Conservation (phyloP, 1,140 invertebrate species). For the Hypsibius dujardini region DNA sequence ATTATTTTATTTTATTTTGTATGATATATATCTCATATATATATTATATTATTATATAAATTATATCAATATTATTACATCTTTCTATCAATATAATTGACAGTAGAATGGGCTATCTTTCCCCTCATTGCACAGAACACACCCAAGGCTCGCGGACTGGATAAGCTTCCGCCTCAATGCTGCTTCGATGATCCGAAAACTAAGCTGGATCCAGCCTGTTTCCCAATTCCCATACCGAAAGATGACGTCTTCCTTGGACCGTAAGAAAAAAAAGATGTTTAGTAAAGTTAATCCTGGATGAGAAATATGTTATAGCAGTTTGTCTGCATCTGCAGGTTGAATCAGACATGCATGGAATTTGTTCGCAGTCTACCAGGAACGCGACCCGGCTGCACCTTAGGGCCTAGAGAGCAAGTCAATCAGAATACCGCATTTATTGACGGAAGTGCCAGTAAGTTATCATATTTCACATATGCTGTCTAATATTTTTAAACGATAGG, state of each 20-base stretch:
- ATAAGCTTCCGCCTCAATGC: slow-evolving; percentile 12
- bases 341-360: slow-evolving; percentile 25
- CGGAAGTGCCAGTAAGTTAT: slow-evolving; percentile 27
- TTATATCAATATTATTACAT: no score
- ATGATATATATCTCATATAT: no score
- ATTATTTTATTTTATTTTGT: not conserved
- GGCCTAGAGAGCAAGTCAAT: slow-evolving; percentile 43
- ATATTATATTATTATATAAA: no score
- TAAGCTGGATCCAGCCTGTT: slow-evolving; percentile 43
- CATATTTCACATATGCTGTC: not conserved
- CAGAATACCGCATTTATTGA: slow-evolving; percentile 51
- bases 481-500: no score
- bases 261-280: slow-evolving; percentile 36
- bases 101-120: not conserved
- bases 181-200: not conserved
- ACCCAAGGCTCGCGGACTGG: not conserved
- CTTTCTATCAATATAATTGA: not conserved
- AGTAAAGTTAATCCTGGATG: not conserved
- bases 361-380: slow-evolving; percentile 25
- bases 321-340: not conserved
- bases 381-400: slow-evolving; percentile 19
- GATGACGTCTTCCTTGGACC: slow-evolving; percentile 61
- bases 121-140: slow-evolving; percentile 12
- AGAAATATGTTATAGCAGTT: no score
- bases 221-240: slow-evolving; percentile 59